Base-by-base conservation (phyloP, 2,888 invertebrate species). In the Tetheella fluctuosa region DNA sequence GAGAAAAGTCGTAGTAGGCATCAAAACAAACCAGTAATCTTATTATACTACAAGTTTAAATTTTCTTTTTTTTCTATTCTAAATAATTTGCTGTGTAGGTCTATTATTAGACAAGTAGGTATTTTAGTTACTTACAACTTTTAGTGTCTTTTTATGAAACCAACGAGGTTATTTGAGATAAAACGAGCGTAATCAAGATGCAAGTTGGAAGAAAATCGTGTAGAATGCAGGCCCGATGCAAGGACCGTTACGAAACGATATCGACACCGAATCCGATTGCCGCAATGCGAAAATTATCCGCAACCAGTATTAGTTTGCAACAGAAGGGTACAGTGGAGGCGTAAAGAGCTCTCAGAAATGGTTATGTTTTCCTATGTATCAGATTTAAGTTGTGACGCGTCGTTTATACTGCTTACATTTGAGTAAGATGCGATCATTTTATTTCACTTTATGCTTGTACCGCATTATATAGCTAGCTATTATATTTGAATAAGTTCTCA, bases 241-340 rank as follows among this genome's bases (percentile, higher is more conserved):
- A 81, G 81, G 80, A 90, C 90, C 89, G 89, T 91, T 90, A 89
- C 85, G 70, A 81, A 82, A 77, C 81, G 84, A 86, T 87, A 90
- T 89, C 86, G 85, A 83, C 80, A 85, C 81, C 83, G 84, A 87
- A 89, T 86, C 84, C 85, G 86, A 90, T 90, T 87, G 85, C 77
- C 79, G 87, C 89, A 90, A 88, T 88, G 90, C 86, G 90, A 91
- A 91, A 90, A 91, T 89, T 90, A 91, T 90, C 88, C 86, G 76
- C 83, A 81, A 48, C 48, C 57, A 66, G 63, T 48, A 42, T 57
- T 48, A 57, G 57, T 48, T 57, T 48, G 42, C 57, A 54, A 72
- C 70, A 60, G 66, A 73, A 66, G 76, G 74, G 81, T 84, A 83
- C 79, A 81, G 82, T 82, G 85, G 84, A 87, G 88, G 89, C 88